Evolutionary conservation across 2,113 vertebrate species (phyloP).

Genomic region (Holacanthus passer): DNA sequence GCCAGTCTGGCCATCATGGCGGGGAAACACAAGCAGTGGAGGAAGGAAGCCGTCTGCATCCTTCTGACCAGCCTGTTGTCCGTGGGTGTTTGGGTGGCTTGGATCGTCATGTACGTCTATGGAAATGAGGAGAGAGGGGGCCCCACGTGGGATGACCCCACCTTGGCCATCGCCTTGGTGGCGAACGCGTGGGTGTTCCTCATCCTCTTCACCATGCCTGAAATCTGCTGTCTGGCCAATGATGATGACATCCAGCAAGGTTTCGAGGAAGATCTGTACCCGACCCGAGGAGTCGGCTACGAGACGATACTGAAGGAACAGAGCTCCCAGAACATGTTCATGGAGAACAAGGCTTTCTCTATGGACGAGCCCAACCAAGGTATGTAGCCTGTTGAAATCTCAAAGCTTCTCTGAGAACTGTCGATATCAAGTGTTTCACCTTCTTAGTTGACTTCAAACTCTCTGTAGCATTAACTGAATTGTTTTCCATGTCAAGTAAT

Average conservation of each 20-base stretch:
- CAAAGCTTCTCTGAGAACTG: neutral
- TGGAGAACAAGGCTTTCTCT: constrained; percentile 97
- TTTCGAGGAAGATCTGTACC: constrained; percentile 84
- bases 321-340: constrained; percentile 88
- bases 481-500: neutral
- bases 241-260: constrained; percentile 68
- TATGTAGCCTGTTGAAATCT: constrained; percentile 58
- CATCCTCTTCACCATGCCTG: constrained; percentile 89
- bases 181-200: constrained; percentile 90
- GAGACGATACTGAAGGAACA: constrained; percentile 95
- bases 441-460: neutral
- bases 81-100: constrained; percentile 90
- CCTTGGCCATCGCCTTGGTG: constrained; percentile 92
- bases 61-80: constrained; percentile 85
- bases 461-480: neutral
- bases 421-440: neutral
- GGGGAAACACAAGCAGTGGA: constrained; percentile 87
- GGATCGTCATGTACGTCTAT: constrained; percentile 93
- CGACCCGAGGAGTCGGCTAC: constrained; percentile 88
- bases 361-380: constrained; percentile 92
- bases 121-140: constrained; percentile 81
- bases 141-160: constrained; percentile 91
- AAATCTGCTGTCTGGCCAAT: constrained; percentile 85
- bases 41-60: constrained; percentile 84
- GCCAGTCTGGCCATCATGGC: constrained; percentile 82